Conservation (phyloP, 2,888 invertebrate genomes). For the Myathropa florea region DNA sequence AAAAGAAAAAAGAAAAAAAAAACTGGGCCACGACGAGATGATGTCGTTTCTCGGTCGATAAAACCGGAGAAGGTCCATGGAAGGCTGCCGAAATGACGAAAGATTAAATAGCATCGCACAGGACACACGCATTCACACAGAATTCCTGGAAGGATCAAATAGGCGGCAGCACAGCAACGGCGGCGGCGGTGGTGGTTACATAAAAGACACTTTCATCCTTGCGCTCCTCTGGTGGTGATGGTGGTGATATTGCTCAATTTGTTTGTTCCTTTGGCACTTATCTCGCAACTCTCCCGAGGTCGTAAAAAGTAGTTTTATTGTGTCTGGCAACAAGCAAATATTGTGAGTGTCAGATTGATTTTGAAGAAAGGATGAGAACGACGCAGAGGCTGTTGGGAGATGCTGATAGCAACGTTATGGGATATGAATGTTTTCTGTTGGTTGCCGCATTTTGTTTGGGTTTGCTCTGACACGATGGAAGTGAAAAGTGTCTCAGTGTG, state of each 20-base stretch:
- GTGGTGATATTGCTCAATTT: conserved; percentile 57
- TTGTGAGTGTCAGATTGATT: conserved; percentile 36
- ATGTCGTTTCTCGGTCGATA: neutral
- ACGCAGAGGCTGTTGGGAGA: neutral
- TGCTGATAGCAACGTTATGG: neutral
- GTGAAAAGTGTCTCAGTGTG: neutral
- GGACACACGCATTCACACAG: conserved; percentile 35
- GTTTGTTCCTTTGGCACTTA: conserved; percentile 64
- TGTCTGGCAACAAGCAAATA: conserved; percentile 45
- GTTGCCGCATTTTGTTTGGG: neutral
- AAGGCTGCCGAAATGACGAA: neutral
- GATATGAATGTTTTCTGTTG: neutral
- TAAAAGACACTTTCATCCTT: conserved; percentile 62
- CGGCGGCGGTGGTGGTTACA: conserved; percentile 39
- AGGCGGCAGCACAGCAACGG: neutral
- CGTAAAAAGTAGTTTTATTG: conserved; percentile 34
- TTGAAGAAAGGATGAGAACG: neutral
- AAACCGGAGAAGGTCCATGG: neutral
- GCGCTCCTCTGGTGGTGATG: conserved; percentile 26
- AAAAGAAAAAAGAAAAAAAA: neutral
- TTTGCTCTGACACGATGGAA: neutral
- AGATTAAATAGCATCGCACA: conserved; percentile 18
- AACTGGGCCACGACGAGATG: neutral
- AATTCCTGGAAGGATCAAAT: conserved; percentile 61
- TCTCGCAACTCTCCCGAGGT: neutral